A percentile compares a stretch with the other conserved stretches of the same genome.
phyloP scores from a whole-genome alignment of 2,797 vertebrate genomes.

The Telmatherina bonti region DNA sequence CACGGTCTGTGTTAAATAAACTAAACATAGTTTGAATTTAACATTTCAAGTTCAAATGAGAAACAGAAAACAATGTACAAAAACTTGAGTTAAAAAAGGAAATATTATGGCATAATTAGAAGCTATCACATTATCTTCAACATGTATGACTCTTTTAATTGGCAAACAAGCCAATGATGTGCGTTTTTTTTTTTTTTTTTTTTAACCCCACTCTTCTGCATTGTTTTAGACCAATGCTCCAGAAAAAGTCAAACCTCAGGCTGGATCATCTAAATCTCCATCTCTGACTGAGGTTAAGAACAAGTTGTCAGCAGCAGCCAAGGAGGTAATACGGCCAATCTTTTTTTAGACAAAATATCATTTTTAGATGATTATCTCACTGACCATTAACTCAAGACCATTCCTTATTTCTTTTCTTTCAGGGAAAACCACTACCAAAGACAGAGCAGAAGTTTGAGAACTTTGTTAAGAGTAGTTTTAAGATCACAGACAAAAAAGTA shows the following conservation, averaged over 20 bases:
- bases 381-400: constrained; percentile 23
- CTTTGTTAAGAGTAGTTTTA: constrained; percentile 78
- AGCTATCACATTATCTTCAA: too few relatives aligned
- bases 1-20: too few relatives aligned
- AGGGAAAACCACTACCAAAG: constrained; percentile 84
- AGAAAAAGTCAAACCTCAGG: constrained; percentile 78
- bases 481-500: constrained; percentile 83
- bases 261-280: constrained; percentile 75
- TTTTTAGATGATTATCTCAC: constrained; percentile 39
- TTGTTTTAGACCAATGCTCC: constrained; percentile 70
- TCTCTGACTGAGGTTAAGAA: constrained; percentile 79
- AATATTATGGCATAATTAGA: too few relatives aligned
- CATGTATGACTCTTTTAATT: too few relatives aligned
- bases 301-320: constrained; percentile 79
- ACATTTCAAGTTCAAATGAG: too few relatives aligned
- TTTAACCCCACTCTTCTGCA: too few relatives aligned
- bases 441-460: constrained; percentile 87
- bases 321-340: constrained; percentile 73
- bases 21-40: too few relatives aligned
- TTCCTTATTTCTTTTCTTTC: constrained; percentile 47
- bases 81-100: too few relatives aligned
- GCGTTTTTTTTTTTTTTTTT: too few relatives aligned
- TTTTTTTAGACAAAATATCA: constrained; percentile 36
- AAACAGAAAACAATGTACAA: too few relatives aligned
- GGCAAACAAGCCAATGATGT: too few relatives aligned